phyloP scores from a whole-genome alignment of 2,113 vertebrate species.

The Brevimyrus niger region DNA sequence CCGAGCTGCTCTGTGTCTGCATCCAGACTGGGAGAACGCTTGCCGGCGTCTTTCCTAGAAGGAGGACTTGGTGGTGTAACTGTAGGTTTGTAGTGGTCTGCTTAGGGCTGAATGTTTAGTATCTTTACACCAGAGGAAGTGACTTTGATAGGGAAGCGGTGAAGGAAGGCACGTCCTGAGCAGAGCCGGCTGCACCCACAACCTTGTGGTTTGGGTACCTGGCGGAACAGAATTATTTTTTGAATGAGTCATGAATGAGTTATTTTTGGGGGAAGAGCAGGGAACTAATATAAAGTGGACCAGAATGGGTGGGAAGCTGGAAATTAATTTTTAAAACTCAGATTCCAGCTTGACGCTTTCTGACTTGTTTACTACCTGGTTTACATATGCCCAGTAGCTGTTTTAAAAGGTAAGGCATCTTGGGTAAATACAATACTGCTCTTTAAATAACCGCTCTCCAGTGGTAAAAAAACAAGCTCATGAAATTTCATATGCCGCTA shows the following conservation, averaged over 20 bases:
- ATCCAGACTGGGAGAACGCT: background rate
- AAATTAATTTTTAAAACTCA: background rate
- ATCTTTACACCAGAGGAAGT: background rate
- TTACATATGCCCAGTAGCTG: background rate
- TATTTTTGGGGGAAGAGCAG: background rate
- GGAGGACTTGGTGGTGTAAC: background rate
- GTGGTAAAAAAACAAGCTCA: background rate
- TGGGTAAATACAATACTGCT: conserved; percentile 10
- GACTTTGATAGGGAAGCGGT: background rate
- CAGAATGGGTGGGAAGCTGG: background rate
- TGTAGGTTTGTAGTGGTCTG: background rate
- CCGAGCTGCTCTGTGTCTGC: background rate
- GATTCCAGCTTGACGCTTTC: background rate
- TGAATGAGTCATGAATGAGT: background rate
- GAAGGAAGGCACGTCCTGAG: background rate
- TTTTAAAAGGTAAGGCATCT: conserved; percentile 6
- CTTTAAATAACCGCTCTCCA: conserved; percentile 7
- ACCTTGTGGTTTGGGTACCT: background rate
- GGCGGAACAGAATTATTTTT: background rate
- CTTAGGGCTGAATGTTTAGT: background rate
- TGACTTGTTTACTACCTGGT: conserved; percentile 11
- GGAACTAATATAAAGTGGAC: background rate
- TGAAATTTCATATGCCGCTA: conserved; percentile 13
- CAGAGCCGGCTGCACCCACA: background rate
- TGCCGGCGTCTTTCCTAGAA: background rate